Conservation (phyloP, 2,888 invertebrate genomes). For the Tortrix viridana region DNA sequence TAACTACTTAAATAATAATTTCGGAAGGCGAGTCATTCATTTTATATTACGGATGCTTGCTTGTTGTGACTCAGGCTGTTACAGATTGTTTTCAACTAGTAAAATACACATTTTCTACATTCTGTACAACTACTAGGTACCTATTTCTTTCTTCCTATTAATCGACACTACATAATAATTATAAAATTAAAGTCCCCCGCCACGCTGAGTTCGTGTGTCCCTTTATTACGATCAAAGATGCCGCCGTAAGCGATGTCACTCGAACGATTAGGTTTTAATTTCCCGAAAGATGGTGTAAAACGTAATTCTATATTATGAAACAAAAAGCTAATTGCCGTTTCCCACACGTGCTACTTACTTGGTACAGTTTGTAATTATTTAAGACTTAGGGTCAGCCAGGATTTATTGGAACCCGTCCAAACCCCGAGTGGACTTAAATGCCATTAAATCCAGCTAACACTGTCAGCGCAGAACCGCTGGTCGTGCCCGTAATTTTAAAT, state of each 20-base stretch:
- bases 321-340: conserved; percentile 23
- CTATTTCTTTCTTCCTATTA: too few species aligned
- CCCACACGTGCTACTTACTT: conserved; percentile 27
- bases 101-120: too few species aligned
- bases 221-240: too few species aligned
- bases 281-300: background rate
- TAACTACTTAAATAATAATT: too few species aligned
- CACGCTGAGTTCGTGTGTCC: too few species aligned
- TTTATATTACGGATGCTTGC: too few species aligned
- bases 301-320: background rate
- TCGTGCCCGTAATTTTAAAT: conserved; percentile 34
- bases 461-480: conserved; percentile 26
- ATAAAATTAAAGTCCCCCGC: too few species aligned
- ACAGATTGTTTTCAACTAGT: too few species aligned
- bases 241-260: background rate
- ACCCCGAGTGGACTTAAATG: conserved; percentile 36
- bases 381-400: conserved; percentile 33
- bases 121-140: too few species aligned
- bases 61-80: too few species aligned
- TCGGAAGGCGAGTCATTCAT: too few species aligned
- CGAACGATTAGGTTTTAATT: background rate
- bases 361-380: conserved; percentile 35
- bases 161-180: too few species aligned
- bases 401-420: conserved; percentile 37
- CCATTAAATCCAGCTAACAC: conserved; percentile 38